These are phyloP conservation scores for Stictocephala bisonia DNA, from an alignment of 2,888 invertebrate species.

Conservation along the genomic window DNA sequence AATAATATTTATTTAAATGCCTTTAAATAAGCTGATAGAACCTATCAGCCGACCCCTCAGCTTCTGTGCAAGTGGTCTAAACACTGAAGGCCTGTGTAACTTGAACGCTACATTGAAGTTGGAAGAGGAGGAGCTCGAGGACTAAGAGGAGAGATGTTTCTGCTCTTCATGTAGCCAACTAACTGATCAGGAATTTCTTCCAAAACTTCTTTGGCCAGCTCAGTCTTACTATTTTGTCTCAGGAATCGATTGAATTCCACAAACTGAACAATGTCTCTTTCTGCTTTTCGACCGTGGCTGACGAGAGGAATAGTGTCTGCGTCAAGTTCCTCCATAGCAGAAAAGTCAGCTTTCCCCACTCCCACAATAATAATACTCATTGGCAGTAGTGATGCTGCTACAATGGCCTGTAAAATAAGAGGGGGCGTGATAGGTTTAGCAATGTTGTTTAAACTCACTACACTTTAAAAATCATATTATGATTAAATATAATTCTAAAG, in stretches of 20 bases:
- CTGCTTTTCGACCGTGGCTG: slow-evolving; percentile 66
- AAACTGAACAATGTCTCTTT: slow-evolving; percentile 71
- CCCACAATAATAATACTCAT: slow-evolving; percentile 73
- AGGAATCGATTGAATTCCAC: slow-evolving; percentile 65
- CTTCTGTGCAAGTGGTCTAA: too few species aligned
- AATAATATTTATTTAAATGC: too few species aligned
- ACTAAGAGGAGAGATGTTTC: slow-evolving; percentile 57
- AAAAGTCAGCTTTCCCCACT: slow-evolving; percentile 72
- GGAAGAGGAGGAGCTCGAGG: slow-evolving; percentile 50
- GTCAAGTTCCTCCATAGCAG: slow-evolving; percentile 72
- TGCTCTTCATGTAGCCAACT: slow-evolving; percentile 66
- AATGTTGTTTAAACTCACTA: slow-evolving; percentile 10
- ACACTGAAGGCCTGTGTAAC: too few species aligned
- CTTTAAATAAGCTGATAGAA: too few species aligned
- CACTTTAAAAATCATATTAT: too few species aligned
- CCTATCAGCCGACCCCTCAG: too few species aligned
- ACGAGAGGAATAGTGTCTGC: slow-evolving; percentile 66
- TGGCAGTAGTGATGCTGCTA: slow-evolving; percentile 68
- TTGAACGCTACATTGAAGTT: too few species aligned
- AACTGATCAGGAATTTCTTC: slow-evolving; percentile 70
- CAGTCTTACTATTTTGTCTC: slow-evolving; percentile 56
- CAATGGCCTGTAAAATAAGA: slow-evolving; percentile 63
- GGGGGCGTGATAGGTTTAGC: neutral
- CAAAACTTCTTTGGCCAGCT: slow-evolving; percentile 69
- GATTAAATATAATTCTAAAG: too few species aligned